phyloP scores from a whole-genome alignment of 2,113 vertebrate genomes.

The Platysternon megacephalum region DNA sequence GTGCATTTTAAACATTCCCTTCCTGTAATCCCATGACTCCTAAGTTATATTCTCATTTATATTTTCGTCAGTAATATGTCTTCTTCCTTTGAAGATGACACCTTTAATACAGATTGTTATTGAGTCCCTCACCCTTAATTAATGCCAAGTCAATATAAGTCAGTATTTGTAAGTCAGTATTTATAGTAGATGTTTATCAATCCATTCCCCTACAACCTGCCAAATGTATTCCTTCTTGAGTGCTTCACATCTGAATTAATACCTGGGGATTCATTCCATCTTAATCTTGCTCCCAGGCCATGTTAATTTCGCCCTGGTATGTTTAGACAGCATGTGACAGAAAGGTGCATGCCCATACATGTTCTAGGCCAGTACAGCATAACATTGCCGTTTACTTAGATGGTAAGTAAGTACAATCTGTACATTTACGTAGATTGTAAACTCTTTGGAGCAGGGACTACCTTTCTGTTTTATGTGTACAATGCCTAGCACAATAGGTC shows the following conservation, averaged over 20 bases:
- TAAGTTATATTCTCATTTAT: constrained; percentile 45
- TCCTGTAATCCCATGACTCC: constrained; percentile 57
- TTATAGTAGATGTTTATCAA: constrained; percentile 33
- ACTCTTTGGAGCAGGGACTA: background rate
- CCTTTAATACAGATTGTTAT: background rate
- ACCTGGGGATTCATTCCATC: background rate
- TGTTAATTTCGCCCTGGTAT: background rate
- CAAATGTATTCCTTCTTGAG: background rate
- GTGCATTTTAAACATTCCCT: constrained; percentile 49
- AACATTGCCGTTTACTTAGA: background rate
- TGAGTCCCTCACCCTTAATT: constrained; percentile 43
- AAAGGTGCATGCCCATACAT: background rate
- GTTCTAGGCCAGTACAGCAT: background rate
- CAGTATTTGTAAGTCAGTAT: constrained; percentile 52
- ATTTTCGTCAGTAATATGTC: constrained; percentile 4
- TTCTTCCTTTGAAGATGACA: constrained; percentile 50
- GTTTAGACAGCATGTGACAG: background rate
- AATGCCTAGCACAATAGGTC: background rate
- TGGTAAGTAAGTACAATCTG: too few species aligned
- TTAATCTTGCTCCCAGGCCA: background rate
- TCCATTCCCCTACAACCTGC: background rate
- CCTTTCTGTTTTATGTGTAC: background rate
- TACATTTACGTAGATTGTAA: background rate
- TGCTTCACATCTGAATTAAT: background rate
- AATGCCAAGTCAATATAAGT: background rate